Percentiles rank a stretch among this genome's conserved stretches.
Evolutionary conservation across 2,888 invertebrate species (phyloP).

Genomic region (Parnassius mnemosyne): DNA sequence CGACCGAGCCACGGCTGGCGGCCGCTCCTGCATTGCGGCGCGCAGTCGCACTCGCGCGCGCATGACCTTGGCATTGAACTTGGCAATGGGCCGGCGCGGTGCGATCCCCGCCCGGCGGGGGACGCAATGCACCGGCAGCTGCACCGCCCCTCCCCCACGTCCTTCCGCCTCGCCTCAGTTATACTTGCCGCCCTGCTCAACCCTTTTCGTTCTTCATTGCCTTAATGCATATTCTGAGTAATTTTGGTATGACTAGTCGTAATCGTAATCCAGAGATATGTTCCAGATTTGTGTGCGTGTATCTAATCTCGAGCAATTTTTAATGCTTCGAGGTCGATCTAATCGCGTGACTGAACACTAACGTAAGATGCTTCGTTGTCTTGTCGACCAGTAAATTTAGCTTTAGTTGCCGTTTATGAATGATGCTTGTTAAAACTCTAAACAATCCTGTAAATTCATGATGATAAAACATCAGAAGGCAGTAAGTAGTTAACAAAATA

Average conservation of each 20-base stretch:
- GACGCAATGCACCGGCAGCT: slow-evolving; percentile 71
- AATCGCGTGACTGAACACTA: background rate
- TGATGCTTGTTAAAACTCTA: no score
- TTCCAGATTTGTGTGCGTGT: background rate
- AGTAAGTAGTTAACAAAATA: no score
- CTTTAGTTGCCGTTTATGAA: background rate
- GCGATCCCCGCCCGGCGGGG: slow-evolving; percentile 42
- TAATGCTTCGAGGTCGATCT: background rate
- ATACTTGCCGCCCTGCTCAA: slow-evolving; percentile 30
- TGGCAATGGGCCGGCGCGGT: slow-evolving; percentile 82
- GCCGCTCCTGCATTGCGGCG: slow-evolving; percentile 84
- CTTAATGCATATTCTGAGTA: slow-evolving; percentile 27
- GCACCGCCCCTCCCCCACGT: slow-evolving; percentile 67
- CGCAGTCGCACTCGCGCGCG: slow-evolving; percentile 83
- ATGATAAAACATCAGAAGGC: no score
- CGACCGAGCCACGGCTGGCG: slow-evolving; percentile 63
- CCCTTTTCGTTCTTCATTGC: slow-evolving; percentile 42
- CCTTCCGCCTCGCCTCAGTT: slow-evolving; percentile 51
- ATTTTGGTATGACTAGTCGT: slow-evolving; percentile 18
- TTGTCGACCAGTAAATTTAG: background rate
- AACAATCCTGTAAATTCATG: no score
- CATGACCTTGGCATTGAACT: slow-evolving; percentile 92
- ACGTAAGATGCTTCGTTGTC: background rate
- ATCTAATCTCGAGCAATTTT: background rate
- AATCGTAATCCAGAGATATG: background rate